Evolutionary conservation across 2,113 vertebrate species (phyloP), one percentile per base, ranked within the genome.

Genomic region (Elachura formosa): DNA sequence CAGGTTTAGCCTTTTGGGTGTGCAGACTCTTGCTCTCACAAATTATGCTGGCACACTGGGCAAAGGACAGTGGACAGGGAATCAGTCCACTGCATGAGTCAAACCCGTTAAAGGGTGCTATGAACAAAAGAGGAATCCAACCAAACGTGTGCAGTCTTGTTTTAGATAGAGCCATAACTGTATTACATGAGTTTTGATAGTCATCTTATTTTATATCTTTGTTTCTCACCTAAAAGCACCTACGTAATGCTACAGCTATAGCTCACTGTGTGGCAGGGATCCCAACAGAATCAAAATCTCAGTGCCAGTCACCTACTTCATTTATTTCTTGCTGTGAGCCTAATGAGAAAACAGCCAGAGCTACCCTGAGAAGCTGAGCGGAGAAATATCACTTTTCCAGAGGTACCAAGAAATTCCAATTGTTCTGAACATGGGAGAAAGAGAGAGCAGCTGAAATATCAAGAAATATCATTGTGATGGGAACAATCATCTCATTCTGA

Each of bases 301-400:
- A 83, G 81, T 94, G 56, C 93, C 62, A 91, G 93, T 95, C 93
- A 96, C 94, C 87, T 91, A 58, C 29, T 93, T 95, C 89, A 87
- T 96, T 94, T 94, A 76, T 91, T 93, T 87, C 95, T 87, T 89
- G 84, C 93, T 96, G 95, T 74, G 93, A 96, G 17, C 78, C 84
- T 97, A 96, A 96, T 95, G 84, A 96, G 93, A 96, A 97, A 96
- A 95, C 94, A 95, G 84, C 41, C 71, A 94, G 95, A 96, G 26
- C 25, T 94, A 90, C 59, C 59, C 84, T 76, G n/a, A 63, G 74
- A 91, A 73, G 59, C 59, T 46, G 54, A 82, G 69, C 69, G 54
- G 3, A 93, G 46, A 93, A 94, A 91, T 77, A 93, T 54, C 40
- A 31, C 66, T 95, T 75, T 93, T 95, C 40, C 22, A 59, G 69